Base-by-base conservation (phyloP, 2,888 invertebrate genomes). In the Eilema sororculum region DNA sequence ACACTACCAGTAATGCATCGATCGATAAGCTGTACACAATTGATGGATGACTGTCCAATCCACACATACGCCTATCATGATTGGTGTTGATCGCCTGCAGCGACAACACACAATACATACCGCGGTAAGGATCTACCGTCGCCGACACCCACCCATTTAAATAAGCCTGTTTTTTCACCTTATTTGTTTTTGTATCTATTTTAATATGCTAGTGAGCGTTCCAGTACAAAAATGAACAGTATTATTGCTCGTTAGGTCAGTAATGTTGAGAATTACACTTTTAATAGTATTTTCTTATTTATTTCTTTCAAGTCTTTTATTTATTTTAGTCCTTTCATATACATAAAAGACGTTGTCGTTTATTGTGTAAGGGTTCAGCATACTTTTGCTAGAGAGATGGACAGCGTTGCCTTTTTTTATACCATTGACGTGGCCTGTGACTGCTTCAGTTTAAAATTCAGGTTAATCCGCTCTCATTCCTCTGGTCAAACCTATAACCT, bases 1-100 rank as follows among this genome's bases (percentile, higher is more conserved):
- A 71, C 79, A 80, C 74, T 80, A 83, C 69, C 76, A 69, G 80
- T 79, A 81, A 78, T 77, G 79, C 74, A 71, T 71, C 76, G 75
- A 73, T 78, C 76, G 80, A 78, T 78, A 75, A 70, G 72, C 68
- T 65, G 68, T 71, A 75, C 80, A 83, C 81, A 79, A 79, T 78
- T 85, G 85, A 88, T 82, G 78, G 79, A 86, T 84, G 83, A 78
- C 73, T 79, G 78, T 81, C 77, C 74, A 72, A 79, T 81, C 73
- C 78, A 72, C 79, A 79, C 80, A 80, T 76, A 80, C 72, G 80
- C 78, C 79, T 78, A 79, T 81, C 77, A 78, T 74, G 74, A 77
- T 74, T 71, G 75, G 80, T 73, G 75, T 78, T 76, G 80, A 78
- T 81, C 75, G 78, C 82, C 80, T 78, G 84, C 73, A 81, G 82